Evolutionary conservation across 1,140 invertebrate genomes (phyloP).

Genomic region (Lepidurus apus): DNA sequence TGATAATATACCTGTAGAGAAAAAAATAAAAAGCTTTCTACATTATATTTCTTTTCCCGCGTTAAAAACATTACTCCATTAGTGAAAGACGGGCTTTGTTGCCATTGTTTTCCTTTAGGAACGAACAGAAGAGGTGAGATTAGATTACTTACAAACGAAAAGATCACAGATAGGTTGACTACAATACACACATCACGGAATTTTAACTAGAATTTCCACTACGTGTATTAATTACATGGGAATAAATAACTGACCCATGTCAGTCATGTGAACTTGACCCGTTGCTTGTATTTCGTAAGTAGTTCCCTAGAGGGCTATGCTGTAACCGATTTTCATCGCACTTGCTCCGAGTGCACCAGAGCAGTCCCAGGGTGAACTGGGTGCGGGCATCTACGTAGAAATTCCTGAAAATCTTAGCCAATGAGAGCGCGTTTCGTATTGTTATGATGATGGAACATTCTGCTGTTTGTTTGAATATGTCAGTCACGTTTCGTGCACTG

Average conservation of each 20-base stretch:
- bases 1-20: too few relatives aligned
- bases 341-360: too few relatives aligned
- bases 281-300: neutral
- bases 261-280: neutral
- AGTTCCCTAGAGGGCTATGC: neutral
- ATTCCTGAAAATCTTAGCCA: neutral
- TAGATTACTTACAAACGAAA: neutral
- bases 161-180: neutral
- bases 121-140: neutral
- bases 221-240: neutral
- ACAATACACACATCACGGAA: neutral
- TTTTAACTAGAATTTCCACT: neutral
- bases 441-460: neutral
- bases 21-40: too few relatives aligned
- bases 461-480: neutral
- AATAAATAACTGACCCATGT: neutral
- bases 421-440: neutral
- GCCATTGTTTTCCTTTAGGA: too few relatives aligned
- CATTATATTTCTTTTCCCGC: too few relatives aligned
- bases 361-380: too few relatives aligned
- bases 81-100: too few relatives aligned
- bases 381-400: too few relatives aligned
- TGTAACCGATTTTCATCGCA: neutral
- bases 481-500: neutral
- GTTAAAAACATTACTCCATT: too few relatives aligned